Conservation (phyloP, 2,888 invertebrate genomes). For the Cheilosia vernalis region DNA sequence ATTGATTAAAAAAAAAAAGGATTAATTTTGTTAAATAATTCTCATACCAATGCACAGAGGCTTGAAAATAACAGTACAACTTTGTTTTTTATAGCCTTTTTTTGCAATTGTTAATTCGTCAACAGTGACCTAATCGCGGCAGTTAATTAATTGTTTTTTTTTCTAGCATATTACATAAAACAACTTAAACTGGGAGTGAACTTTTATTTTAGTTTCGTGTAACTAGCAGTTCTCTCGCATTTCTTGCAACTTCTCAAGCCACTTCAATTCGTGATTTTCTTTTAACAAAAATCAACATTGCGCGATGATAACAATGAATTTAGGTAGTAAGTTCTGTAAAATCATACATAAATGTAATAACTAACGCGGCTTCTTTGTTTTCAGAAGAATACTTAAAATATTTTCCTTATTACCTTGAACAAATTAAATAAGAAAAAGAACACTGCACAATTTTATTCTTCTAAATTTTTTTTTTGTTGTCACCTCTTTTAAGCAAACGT, state of each 20-base stretch:
- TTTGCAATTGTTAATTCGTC: background rate
- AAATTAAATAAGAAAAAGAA: background rate
- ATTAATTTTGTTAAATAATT: background rate
- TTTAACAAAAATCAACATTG: background rate
- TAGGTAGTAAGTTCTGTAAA: background rate
- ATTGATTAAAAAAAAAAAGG: background rate
- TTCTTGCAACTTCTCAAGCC: slow-evolving; percentile 31
- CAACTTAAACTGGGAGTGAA: background rate
- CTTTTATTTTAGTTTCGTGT: background rate
- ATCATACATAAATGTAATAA: background rate
- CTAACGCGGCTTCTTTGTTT: background rate
- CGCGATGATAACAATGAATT: background rate
- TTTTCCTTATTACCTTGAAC: background rate
- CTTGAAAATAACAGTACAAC: background rate
- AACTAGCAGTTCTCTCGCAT: background rate
- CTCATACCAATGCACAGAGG: background rate
- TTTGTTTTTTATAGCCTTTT: background rate
- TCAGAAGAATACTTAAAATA: background rate
- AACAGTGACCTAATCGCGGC: background rate
- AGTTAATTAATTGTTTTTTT: background rate
- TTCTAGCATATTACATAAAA: slow-evolving; percentile 19
- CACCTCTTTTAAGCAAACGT: slow-evolving; percentile 20
- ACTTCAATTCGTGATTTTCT: background rate
- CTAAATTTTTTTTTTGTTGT: slow-evolving; percentile 17
- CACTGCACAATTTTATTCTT: background rate